Conservation (phyloP, 2,113 vertebrate genomes). For the Muntiacus reevesi region DNA sequence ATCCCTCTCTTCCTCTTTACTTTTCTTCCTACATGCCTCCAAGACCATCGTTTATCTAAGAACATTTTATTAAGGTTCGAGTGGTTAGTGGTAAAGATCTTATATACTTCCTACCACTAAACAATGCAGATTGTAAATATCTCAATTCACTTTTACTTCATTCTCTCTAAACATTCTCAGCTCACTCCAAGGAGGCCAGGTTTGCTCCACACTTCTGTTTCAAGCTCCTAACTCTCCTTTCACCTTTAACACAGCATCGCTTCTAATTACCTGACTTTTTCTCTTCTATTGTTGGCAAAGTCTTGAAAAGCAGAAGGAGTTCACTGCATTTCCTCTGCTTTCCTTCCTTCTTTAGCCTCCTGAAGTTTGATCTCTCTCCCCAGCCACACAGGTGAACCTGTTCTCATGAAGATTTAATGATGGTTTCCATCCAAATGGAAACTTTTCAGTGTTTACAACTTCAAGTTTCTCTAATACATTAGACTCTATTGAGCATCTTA, state of each 20-base stretch:
- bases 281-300: not conserved
- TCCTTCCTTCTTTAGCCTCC: not conserved
- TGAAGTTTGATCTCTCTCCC: not conserved
- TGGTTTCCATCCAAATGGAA: not conserved
- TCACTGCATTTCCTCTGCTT: not conserved
- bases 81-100: not conserved
- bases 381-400: not conserved
- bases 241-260: not conserved
- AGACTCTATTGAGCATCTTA: not conserved
- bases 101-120: not conserved
- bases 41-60: not conserved
- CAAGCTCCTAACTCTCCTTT: not conserved
- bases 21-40: not conserved
- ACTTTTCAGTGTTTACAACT: not conserved
- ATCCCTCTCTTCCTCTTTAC: not conserved
- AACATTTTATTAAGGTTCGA: not conserved
- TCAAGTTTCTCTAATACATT: not conserved
- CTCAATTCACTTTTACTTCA: not conserved
- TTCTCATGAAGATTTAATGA: not conserved
- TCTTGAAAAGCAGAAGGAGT: not conserved
- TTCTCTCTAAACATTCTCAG: not conserved
- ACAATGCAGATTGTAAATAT: not conserved
- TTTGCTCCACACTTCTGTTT: not conserved
- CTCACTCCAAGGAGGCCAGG: not conserved
- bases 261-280: not conserved